These are phyloP conservation scores for Mus spretus DNA, from an alignment of 2,797 vertebrate genomes.

Conservation along the genomic window DNA sequence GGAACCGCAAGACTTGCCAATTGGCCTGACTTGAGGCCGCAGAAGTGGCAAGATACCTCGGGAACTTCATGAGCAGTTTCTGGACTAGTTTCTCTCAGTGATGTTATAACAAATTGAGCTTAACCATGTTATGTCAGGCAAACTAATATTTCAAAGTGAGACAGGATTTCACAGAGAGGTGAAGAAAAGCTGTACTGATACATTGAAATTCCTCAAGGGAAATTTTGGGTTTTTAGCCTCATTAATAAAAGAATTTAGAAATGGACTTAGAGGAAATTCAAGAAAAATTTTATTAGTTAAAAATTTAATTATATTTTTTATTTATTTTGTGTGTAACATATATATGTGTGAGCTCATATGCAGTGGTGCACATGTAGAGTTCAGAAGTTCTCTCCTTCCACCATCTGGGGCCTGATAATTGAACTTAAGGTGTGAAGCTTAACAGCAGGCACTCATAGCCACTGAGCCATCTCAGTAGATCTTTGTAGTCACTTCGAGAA, in stretches of 20 bases:
- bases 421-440: neutral
- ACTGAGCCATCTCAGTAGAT: neutral
- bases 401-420: neutral
- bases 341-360: too few species aligned
- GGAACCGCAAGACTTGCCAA: neutral
- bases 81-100: neutral
- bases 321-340: neutral
- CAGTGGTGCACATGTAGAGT: neutral
- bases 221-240: neutral
- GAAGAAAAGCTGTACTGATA: conserved; percentile 21
- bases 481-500: neutral
- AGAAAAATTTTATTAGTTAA: neutral
- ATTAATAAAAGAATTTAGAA: neutral
- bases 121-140: neutral
- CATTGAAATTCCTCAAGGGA: conserved; percentile 19
- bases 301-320: neutral
- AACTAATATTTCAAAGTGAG: neutral
- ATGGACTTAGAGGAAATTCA: neutral
- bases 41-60: rapidly evolving
- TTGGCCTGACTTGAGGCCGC: neutral
- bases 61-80: neutral
- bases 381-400: neutral
- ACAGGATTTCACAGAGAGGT: conserved; percentile 9
- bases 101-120: neutral
- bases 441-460: neutral